Conservation (phyloP, 2,888 invertebrate genomes). For the Prosapia bicincta region DNA sequence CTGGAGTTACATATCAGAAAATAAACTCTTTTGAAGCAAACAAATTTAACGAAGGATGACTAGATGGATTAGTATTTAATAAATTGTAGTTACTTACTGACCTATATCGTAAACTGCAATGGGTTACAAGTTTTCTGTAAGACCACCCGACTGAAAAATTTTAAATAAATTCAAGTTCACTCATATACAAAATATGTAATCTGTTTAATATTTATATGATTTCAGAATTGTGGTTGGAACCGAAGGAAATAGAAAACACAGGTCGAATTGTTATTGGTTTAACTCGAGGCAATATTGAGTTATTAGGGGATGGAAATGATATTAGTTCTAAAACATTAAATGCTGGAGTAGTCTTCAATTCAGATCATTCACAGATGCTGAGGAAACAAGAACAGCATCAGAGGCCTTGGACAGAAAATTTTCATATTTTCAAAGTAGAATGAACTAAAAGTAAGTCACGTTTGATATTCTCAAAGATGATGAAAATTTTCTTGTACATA, state of each 20-base stretch:
- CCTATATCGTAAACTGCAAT: too few relatives aligned
- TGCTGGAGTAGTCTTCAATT: not conserved
- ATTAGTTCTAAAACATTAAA: not conserved
- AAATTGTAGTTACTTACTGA: too few relatives aligned
- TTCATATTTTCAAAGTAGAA: constrained; percentile 13
- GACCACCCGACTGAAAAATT: too few relatives aligned
- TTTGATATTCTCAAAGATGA: too few relatives aligned
- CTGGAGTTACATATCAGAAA: too few relatives aligned
- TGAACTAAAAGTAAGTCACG: constrained; percentile 14
- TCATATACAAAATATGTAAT: too few relatives aligned
- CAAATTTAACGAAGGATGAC: too few relatives aligned
- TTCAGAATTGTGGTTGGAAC: constrained; percentile 4
- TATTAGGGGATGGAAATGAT: not conserved
- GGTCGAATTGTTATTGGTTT: not conserved
- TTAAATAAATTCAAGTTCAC: too few relatives aligned
- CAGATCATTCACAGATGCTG: not conserved
- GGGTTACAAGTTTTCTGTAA: too few relatives aligned
- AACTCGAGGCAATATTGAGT: not conserved
- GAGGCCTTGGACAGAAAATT: constrained; percentile 13
- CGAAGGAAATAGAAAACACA: not conserved
- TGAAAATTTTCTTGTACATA: too few relatives aligned
- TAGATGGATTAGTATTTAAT: too few relatives aligned
- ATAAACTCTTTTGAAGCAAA: too few relatives aligned
- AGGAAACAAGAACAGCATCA: not conserved
- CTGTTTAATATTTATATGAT: not conserved